Conservation (phyloP, 1,140 invertebrate species). For the Coenobita brevimanus region DNA sequence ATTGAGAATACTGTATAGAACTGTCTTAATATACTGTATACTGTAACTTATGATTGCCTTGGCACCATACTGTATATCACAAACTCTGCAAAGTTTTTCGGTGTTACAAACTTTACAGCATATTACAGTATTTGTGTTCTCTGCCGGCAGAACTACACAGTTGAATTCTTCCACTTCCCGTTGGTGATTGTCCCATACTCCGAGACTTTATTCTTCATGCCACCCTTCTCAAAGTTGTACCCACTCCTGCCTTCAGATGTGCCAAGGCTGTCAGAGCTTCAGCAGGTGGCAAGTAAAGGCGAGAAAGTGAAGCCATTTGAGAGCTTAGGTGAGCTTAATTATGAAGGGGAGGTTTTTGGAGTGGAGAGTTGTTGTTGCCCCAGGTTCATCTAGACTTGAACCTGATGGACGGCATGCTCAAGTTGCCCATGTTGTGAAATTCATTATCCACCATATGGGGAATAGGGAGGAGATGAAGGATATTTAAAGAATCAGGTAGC, state of each 20-base stretch:
- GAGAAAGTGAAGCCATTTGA: slow-evolving; percentile 31
- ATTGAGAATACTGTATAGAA: no score
- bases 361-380: no score
- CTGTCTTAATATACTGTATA: not conserved
- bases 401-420: no score
- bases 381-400: no score
- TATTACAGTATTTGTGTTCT: slow-evolving; percentile 42
- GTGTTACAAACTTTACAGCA: slow-evolving; percentile 12
- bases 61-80: not conserved
- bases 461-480: no score
- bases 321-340: slow-evolving; percentile 8
- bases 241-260: slow-evolving; percentile 76
- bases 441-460: no score
- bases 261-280: slow-evolving; percentile 52
- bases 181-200: slow-evolving; percentile 78
- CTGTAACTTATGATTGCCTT: not conserved
- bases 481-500: no score
- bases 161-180: slow-evolving; percentile 79
- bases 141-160: slow-evolving; percentile 74
- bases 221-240: slow-evolving; percentile 78
- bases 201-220: slow-evolving; percentile 79
- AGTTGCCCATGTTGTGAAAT: no score
- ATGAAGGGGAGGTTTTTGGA: not conserved
- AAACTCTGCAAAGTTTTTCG: not conserved
- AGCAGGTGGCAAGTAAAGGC: slow-evolving; percentile 5